Evolutionary conservation across 1,140 invertebrate species (phyloP).

Genomic region (Harlomillsia oculata): DNA sequence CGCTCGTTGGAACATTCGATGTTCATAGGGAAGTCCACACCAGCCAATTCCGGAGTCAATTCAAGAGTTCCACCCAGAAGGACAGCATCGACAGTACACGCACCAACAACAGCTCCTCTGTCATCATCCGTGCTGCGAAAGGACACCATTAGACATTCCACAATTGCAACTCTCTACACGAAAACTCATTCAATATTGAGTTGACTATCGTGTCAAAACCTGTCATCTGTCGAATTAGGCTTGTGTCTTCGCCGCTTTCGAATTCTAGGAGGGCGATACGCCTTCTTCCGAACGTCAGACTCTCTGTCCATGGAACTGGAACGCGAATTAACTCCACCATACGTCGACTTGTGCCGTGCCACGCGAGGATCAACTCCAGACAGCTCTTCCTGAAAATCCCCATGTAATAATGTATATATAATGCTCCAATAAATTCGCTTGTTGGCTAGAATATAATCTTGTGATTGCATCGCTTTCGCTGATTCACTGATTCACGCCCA

Average conservation of each 20-base stretch:
- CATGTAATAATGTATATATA: neutral
- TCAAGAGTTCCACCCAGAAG: conserved; percentile 50
- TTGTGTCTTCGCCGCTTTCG: conserved; percentile 39
- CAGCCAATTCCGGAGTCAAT: conserved; percentile 78
- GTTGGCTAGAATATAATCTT: too few relatives aligned
- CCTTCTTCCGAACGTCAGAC: conserved; percentile 45
- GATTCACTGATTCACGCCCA: too few relatives aligned
- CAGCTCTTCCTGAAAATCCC: conserved; percentile 52
- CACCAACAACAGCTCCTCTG: conserved; percentile 3
- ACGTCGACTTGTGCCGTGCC: conserved; percentile 30
- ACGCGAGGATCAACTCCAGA: conserved; percentile 53
- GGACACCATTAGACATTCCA: neutral
- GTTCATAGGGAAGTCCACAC: conserved; percentile 73
- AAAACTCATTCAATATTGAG: neutral
- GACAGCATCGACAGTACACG: too few relatives aligned
- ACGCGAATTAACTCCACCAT: conserved; percentile 33
- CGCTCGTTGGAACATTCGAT: conserved; percentile 65
- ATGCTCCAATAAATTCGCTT: too few relatives aligned
- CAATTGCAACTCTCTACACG: too few relatives aligned
- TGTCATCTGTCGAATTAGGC: conserved; percentile 24
- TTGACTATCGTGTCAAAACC: conserved; percentile 4
- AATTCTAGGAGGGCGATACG: conserved; percentile 47
- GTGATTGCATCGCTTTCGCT: too few relatives aligned
- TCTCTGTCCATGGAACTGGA: conserved; percentile 43
- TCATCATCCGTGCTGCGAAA: conserved; percentile 16